Evolutionary conservation across 2,797 vertebrate species (phyloP), one percentile per base, ranked within the genome.

Genomic region (Pseudocheirus occidentalis): DNA sequence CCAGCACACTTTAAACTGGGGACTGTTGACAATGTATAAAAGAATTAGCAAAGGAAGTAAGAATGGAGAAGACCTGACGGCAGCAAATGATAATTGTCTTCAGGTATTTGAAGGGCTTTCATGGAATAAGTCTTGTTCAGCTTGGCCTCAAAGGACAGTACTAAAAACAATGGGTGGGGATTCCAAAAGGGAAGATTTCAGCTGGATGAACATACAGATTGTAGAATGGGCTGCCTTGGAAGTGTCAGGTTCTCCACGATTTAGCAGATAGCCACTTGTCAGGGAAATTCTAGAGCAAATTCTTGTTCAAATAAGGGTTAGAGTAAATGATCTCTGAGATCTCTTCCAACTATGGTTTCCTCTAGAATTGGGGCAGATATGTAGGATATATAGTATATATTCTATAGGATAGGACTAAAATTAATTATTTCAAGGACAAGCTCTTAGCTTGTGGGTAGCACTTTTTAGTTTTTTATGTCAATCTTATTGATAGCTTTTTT

Each of bases 341-440:
- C 73, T 46, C 18, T 81, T 81, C 66, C 12, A 21, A 27, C 40
- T 81, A n/a, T 81, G 73, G 40, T 81, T 81, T 46, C 40, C 40
- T 46, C 2, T 27, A 46, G 40, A 46, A 46, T 7, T 81, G 27
- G 73, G 21, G 73, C 73, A 81, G n/a, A 46, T 81, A 46, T 46
- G 21, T 46, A 81, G 21, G 21, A 46, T 46, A 46, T 81, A 40
- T 9, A n/a, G 34, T 16, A n/a, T 40, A 21, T 4, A 10, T 46
- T n/a, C 40, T 81, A 9, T 46, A 46, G 3, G 21, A 46, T 46
- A 46, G 40, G 46, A 1, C 90, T 96, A 87, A 59, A 81, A 52
- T 53, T 91, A 46, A 29, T 56, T 46, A 40, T 96, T 95, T 95
- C 55, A 59, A 55, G 53, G 90, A 66, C 34, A 66, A 90, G 28